phyloP scores from a whole-genome alignment of 2,888 invertebrate genomes.

The Drepanosiphum platanoidis region DNA sequence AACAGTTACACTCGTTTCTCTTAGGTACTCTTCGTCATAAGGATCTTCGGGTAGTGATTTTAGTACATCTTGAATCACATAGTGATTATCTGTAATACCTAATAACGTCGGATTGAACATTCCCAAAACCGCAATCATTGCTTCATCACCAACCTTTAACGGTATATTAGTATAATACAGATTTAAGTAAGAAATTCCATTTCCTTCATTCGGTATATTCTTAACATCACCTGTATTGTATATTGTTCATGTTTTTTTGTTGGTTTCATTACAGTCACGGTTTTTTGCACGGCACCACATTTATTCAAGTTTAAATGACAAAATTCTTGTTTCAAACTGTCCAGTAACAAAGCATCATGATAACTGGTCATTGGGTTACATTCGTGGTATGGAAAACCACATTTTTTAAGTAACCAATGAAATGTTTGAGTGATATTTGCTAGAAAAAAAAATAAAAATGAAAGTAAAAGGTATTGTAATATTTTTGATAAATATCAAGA shows the following conservation, averaged over 20 bases:
- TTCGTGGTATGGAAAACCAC: constrained; percentile 88
- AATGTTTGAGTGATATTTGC: constrained; percentile 89
- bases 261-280: constrained; percentile 79
- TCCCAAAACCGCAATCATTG: constrained; percentile 88
- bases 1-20: constrained; percentile 80
- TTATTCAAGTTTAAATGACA: constrained; percentile 92
- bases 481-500: no score
- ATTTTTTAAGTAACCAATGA: constrained; percentile 87
- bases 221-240: constrained; percentile 73
- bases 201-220: not conserved
- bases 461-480: no score
- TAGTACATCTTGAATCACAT: constrained; percentile 77
- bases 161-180: constrained; percentile 64
- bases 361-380: constrained; percentile 77
- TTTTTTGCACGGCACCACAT: constrained; percentile 87
- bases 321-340: constrained; percentile 86
- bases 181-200: not conserved
- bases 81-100: constrained; percentile 82
- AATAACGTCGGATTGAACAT: constrained; percentile 89
- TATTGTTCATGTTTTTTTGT: constrained; percentile 76
- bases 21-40: constrained; percentile 89
- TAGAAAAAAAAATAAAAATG: constrained; percentile 1
- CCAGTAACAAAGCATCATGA: constrained; percentile 81
- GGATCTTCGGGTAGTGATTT: constrained; percentile 90
- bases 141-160: constrained; percentile 93